Conservation (phyloP, 2,888 invertebrate species). For the Parnassius glacialis region DNA sequence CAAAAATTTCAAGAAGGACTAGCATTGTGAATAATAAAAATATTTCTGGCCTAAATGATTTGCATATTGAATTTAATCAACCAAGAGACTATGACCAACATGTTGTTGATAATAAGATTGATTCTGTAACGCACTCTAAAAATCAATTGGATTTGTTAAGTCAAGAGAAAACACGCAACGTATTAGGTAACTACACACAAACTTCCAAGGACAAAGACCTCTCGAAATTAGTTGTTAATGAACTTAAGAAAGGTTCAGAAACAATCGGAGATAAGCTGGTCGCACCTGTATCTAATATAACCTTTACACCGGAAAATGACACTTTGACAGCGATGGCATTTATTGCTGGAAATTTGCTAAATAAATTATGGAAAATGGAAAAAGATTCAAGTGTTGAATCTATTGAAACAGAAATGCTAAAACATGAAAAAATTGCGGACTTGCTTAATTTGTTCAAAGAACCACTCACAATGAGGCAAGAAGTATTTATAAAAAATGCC, state of each 20-base stretch:
- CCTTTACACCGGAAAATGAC: conserved; percentile 71
- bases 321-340: conserved; percentile 70
- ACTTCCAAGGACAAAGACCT: conserved; percentile 54
- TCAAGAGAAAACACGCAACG: conserved; percentile 42
- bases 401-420: conserved; percentile 55
- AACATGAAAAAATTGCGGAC: conserved; percentile 64
- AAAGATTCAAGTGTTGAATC: conserved; percentile 53
- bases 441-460: conserved; percentile 67
- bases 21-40: conserved; percentile 38
- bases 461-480: conserved; percentile 64
- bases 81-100: conserved; percentile 48
- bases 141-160: conserved; percentile 39
- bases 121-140: conserved; percentile 42
- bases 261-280: conserved; percentile 55
- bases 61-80: conserved; percentile 59
- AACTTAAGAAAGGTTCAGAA: conserved; percentile 59
- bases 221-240: conserved; percentile 66
- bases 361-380: conserved; percentile 70
- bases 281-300: conserved; percentile 63
- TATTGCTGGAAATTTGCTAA: conserved; percentile 71
- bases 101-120: conserved; percentile 64
- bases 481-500: conserved; percentile 61
- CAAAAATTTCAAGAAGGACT: conserved; percentile 45
- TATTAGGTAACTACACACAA: conserved; percentile 53
- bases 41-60: conserved; percentile 38